Conservation (phyloP, 1,140 invertebrate species). For the Bradysia coprophila region DNA sequence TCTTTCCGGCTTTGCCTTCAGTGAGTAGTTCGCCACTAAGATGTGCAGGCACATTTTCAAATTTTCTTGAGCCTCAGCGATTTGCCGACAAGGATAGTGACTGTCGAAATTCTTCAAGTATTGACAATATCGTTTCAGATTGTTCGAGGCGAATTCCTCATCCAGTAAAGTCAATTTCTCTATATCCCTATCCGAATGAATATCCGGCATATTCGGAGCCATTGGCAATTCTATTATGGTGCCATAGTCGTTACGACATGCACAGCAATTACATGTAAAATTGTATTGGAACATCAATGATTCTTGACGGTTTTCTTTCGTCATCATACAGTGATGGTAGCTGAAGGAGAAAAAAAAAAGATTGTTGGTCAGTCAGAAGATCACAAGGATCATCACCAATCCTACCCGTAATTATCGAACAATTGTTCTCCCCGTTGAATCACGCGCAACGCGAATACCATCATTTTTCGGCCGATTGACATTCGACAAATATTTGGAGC, state of each 20-base stretch:
- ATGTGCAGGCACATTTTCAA: constrained; percentile 23
- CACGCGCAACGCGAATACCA: constrained; percentile 36
- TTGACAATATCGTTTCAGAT: constrained; percentile 27
- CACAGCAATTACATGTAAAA: constrained; percentile 63
- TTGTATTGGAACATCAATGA: constrained; percentile 61
- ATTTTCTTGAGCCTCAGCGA: constrained; percentile 20
- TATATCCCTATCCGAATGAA: constrained; percentile 25
- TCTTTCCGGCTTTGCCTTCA: too few relatives aligned
- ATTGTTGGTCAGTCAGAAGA: constrained; percentile 4
- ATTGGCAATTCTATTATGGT: background rate
- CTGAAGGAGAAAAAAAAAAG: constrained; percentile 21
- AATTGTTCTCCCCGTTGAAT: constrained; percentile 46
- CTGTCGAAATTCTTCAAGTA: constrained; percentile 25
- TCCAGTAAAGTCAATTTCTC: constrained; percentile 26
- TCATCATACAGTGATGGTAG: background rate
- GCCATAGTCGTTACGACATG: constrained; percentile 52
- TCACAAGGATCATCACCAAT: constrained; percentile 4
- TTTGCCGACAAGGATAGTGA: constrained; percentile 26
- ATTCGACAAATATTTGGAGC: constrained; percentile 59
- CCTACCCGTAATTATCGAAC: constrained; percentile 47
- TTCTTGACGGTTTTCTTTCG: background rate
- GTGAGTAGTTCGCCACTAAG: constrained; percentile 20
- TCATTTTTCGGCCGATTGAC: constrained; percentile 29
- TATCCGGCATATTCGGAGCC: too few relatives aligned
- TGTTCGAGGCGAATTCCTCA: constrained; percentile 22